phyloP scores from a whole-genome alignment of 1,140 invertebrate species.

The Euura lappo region DNA sequence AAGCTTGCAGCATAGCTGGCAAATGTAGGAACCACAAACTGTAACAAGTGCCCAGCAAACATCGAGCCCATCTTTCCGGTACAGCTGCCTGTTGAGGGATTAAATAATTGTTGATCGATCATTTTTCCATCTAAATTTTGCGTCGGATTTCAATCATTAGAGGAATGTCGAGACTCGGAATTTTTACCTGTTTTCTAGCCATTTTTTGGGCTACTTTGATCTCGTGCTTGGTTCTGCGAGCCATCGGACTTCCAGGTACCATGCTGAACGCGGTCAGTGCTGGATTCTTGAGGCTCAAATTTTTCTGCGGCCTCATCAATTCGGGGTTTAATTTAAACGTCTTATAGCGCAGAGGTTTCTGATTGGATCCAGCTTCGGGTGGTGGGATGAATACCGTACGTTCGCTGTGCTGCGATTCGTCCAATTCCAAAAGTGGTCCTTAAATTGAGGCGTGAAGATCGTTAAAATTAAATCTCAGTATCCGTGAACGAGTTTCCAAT shows the following conservation, averaged over 20 bases:
- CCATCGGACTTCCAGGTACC: slow-evolving; percentile 87
- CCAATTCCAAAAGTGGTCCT: slow-evolving; percentile 74
- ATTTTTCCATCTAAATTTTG: not conserved
- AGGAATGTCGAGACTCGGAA: slow-evolving; percentile 15
- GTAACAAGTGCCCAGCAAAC: slow-evolving; percentile 84
- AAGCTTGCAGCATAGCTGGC: slow-evolving; percentile 60
- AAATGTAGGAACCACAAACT: slow-evolving; percentile 98
- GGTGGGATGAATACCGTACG: slow-evolving; percentile 94
- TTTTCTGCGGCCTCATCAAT: slow-evolving; percentile 63
- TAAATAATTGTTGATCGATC: slow-evolving; percentile 30
- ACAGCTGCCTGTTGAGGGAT: slow-evolving; percentile 46
- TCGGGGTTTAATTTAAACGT: slow-evolving; percentile 64
- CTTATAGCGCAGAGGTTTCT: slow-evolving; percentile 49
- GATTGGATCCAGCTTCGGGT: slow-evolving; percentile 75
- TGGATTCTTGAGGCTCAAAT: slow-evolving; percentile 49
- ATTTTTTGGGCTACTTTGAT: slow-evolving; percentile 90
- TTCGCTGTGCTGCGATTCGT: slow-evolving; percentile 80
- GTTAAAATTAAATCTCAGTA: slow-evolving; percentile 15
- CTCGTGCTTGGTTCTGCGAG: slow-evolving; percentile 92
- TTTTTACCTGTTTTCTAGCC: slow-evolving; percentile 72
- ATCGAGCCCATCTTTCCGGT: slow-evolving; percentile 92
- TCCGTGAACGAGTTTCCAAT: not conserved
- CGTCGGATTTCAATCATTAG: slow-evolving; percentile 8
- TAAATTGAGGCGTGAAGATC: not conserved
- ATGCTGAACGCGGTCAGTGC: slow-evolving; percentile 52